Conservation (phyloP, 2,797 vertebrate genomes). For the Urocyon cinereoargenteus region DNA sequence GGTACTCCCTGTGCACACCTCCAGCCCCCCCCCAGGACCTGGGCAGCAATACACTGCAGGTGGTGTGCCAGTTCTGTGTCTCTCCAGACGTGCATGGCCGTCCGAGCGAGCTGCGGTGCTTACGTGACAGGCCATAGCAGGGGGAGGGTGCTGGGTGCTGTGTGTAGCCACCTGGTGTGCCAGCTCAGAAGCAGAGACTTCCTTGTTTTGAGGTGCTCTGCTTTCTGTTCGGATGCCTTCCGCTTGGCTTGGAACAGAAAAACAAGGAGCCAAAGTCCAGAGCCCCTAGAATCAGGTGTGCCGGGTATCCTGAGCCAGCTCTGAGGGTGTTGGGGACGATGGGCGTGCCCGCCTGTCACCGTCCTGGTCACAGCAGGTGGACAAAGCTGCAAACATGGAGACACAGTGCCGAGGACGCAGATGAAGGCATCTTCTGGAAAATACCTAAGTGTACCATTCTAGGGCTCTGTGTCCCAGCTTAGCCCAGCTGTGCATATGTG, state of each 20-base stretch:
- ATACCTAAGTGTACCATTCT: fast-evolving
- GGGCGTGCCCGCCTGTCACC: fast-evolving
- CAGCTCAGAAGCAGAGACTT: background rate
- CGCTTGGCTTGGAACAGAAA: background rate
- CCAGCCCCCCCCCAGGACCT: fast-evolving
- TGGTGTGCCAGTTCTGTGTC: background rate
- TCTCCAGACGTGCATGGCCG: background rate
- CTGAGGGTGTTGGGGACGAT: fast-evolving
- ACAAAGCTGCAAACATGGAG: background rate
- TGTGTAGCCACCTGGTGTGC: background rate
- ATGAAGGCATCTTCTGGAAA: background rate
- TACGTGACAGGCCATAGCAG: fast-evolving
- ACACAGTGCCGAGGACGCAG: background rate
- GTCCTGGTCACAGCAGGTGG: background rate
- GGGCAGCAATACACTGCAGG: background rate
- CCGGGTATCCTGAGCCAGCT: background rate
- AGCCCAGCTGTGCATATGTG: fast-evolving
- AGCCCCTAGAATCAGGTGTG: background rate
- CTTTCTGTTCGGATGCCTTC: background rate
- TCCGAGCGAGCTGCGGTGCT: background rate
- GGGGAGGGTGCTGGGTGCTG: conserved; percentile 21
- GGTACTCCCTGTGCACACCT: fast-evolving
- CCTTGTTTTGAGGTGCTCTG: background rate
- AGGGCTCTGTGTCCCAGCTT: fast-evolving
- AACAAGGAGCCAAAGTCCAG: background rate